Base-by-base conservation (phyloP, 92 coral and sea anemone genomes). In the Palythoa caribaeorum region DNA sequence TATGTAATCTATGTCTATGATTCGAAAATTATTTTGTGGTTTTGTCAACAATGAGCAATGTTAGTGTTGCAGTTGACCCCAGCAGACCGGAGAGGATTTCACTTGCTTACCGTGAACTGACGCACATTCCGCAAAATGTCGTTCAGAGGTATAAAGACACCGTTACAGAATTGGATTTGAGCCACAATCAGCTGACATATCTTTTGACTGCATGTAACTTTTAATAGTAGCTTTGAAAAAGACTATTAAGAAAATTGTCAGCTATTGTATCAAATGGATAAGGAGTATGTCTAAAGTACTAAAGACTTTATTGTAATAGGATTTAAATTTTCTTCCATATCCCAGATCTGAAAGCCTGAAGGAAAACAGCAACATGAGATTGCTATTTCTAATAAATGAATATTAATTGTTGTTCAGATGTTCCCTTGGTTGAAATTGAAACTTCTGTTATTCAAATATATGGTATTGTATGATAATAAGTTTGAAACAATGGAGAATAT, bases 161-260 rank as follows among this genome's bases (percentile, higher is more conserved):
- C 3, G 83, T 94, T n/a, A 94, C 87, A 12, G 98, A 93, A 38
- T 92, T 97, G 66, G 99, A 97, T 87, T 91, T 97, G 88, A 97
- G 99, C 39, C 94, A 97, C 80, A 97, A 97, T 69, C 92, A 87
- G 70, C 80, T 97, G 19, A 76, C 92, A 96, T 97, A 97, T 97
- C 99, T 94, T 96, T 95, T 89, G 38, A 44, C 38, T 60, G 2
- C 28, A 0, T 28, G 28, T 44, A 44, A 44, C 50, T 44, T 44
- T 44, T 44, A 44, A 44, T 44, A 44, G 7, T 3, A 5, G 50
- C 50, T 44, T 59, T n/a, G n/a, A n/a, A 14, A 2, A 19, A 9
- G 19, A 17, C 36, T 2, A 9, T 2, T 3, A 35, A 20, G 20
- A 5, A 60, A 19, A 17, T 60, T 17, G 19, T 3, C 17, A 11